These are phyloP conservation scores for Tinea trinotella DNA, from an alignment of 2,888 invertebrate genomes.

Conservation along the genomic window DNA sequence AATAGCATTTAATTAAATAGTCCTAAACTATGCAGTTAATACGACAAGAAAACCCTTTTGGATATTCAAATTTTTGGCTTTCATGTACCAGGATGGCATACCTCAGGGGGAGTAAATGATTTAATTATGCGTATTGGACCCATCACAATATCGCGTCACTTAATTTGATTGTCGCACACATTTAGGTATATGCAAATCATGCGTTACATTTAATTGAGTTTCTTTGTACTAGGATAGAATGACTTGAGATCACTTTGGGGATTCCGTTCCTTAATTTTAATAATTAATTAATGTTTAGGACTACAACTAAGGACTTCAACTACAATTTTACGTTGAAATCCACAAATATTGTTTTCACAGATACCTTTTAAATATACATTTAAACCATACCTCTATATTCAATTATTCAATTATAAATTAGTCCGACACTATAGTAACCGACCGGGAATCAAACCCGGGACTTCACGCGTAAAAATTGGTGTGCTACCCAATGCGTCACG, in stretches of 20 bases:
- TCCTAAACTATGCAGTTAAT: not conserved
- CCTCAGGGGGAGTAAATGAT: slow-evolving; percentile 53
- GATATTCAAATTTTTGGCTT: slow-evolving; percentile 13
- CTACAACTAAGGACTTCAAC: too few species aligned
- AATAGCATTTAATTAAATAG: not conserved
- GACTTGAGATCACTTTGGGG: slow-evolving; percentile 43
- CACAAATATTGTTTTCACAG: too few species aligned
- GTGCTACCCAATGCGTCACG: too few species aligned
- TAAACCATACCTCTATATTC: too few species aligned
- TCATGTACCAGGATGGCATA: slow-evolving; percentile 26
- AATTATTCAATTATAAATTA: too few species aligned
- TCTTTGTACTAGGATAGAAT: slow-evolving; percentile 48
- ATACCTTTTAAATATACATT: too few species aligned
- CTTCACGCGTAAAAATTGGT: too few species aligned
- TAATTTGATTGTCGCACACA: slow-evolving; percentile 64
- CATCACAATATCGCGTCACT: slow-evolving; percentile 40
- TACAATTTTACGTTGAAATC: too few species aligned
- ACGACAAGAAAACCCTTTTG: slow-evolving; percentile 17
- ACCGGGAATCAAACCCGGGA: too few species aligned
- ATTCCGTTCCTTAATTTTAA: slow-evolving; percentile 27
- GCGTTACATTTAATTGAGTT: slow-evolving; percentile 64
- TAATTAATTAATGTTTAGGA: too few species aligned
- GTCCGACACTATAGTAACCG: too few species aligned
- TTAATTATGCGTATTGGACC: slow-evolving; percentile 58
- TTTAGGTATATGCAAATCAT: slow-evolving; percentile 67